A percentile compares a stretch with the other conserved stretches of the same genome.
These are phyloP conservation scores for Oreohelix idahoensis DNA, from an alignment of 1,140 invertebrate genomes.

Conservation along the genomic window DNA sequence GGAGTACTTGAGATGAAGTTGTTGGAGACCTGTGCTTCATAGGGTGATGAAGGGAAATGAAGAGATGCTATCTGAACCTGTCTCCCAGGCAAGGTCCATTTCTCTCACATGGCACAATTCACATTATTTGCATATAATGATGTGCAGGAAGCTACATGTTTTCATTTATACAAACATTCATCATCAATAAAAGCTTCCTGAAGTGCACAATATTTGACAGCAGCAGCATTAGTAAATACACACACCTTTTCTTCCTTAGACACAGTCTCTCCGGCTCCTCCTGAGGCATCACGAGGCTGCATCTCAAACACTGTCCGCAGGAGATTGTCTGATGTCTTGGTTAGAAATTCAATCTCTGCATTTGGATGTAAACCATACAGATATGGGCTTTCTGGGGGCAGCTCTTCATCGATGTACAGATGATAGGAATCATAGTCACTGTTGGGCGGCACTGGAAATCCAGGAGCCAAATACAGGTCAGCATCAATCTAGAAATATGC, in stretches of 20 bases:
- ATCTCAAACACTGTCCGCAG: conserved; percentile 96
- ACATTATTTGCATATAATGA: no score
- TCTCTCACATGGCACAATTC: no score
- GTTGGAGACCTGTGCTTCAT: no score
- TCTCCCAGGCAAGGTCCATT: no score
- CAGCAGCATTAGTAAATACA: background rate
- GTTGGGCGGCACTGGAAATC: conserved; percentile 90
- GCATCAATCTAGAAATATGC: conserved; percentile 83
- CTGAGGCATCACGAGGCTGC: conserved; percentile 91
- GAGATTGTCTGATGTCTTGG: conserved; percentile 90
- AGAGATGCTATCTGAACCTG: no score
- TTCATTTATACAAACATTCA: no score
- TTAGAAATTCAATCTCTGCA: conserved; percentile 95
- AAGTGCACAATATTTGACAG: no score
- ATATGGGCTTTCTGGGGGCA: conserved; percentile 92
- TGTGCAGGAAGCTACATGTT: no score
- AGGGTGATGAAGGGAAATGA: no score
- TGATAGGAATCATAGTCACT: conserved; percentile 94
- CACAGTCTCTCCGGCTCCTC: conserved; percentile 85
- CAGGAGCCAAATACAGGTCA: conserved; percentile 90
- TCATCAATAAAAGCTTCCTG: no score
- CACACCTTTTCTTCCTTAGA: conserved; percentile 92
- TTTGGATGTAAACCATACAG: conserved; percentile 96
- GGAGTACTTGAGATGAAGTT: no score
- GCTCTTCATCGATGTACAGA: conserved; percentile 90